Evolutionary conservation across 2,888 invertebrate genomes (phyloP), one percentile per base, ranked within the genome.

Genomic region (Eudemis profundana): DNA sequence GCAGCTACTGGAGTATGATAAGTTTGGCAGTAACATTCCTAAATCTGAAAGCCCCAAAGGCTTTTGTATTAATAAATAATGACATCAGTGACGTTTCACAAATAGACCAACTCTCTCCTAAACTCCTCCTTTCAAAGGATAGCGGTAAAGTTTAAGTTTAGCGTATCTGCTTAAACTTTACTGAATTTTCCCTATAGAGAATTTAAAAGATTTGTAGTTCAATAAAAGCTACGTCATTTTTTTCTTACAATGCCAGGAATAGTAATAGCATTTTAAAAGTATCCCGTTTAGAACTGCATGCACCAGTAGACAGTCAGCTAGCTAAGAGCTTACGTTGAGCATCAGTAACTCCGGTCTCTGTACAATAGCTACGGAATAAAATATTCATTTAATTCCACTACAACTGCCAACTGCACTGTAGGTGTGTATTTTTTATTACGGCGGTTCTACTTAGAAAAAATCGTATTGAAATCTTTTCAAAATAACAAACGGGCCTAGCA

Each of bases 31-130:
- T 77, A 82, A 83, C 83, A 80, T 80, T 78, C 65, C 72, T 68
- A 77, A 85, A 86, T 83, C 83, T 76, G 80, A 75, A 76, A 71
- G 82, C 81, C 81, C n/a, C 78, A 81, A 72, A 76, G 72, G 73
- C 74, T 75, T 75, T 74, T 74, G 74, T 73, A 38, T 60, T 74
- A 70, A 68, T 74, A 80, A 79, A 78, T 82, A 77, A 78, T 78
- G 74, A 78, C 75, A 72, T 74, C 75, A 77, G 81, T 78, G 38
- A 56, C 54, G 27, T 17, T 44, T 44, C 56, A 44, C n/a, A 54
- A 54, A 17, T 42, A 56, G 27, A 29, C 17, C 15, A 53, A n/a
- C 21, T 56, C 12, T 29, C 56, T 1, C 14, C 27, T 44, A 17
- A 42, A 56, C 29, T 23, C 1, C 19, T 40, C 15, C 21, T 17